A percentile compares a stretch with the other conserved stretches of the same genome.
Evolutionary conservation across 2,888 invertebrate genomes (phyloP).

Genomic region (Tachina grossa): DNA sequence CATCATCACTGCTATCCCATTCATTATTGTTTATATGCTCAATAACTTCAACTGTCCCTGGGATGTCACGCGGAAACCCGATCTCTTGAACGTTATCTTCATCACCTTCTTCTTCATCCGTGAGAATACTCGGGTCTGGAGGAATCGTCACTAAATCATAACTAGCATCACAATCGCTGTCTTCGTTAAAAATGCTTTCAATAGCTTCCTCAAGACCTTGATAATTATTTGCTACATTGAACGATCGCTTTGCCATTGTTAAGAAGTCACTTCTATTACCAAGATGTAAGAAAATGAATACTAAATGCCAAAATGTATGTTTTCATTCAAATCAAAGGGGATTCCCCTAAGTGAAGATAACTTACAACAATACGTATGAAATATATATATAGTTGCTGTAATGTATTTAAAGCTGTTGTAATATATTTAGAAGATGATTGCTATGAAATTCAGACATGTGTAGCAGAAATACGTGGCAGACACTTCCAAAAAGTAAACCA

Average conservation of each 20-base stretch:
- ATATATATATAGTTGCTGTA: background rate
- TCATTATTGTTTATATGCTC: background rate
- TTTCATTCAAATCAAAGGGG: background rate
- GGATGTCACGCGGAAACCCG: background rate
- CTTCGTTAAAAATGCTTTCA: conserved; percentile 5
- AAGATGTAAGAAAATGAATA: background rate
- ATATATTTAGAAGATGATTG: conserved; percentile 11
- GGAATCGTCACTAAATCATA: conserved; percentile 36
- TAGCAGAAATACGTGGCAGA: conserved; percentile 1
- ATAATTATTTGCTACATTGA: background rate
- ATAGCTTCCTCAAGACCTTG: conserved; percentile 5
- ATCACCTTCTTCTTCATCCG: conserved; percentile 44
- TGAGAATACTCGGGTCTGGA: conserved; percentile 25
- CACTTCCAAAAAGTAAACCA: conserved; percentile 2
- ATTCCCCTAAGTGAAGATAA: conserved; percentile 3
- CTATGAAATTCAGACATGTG: background rate
- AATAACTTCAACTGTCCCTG: conserved; percentile 8
- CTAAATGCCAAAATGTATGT: background rate
- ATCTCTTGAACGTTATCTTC: conserved; percentile 29
- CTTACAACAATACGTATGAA: background rate
- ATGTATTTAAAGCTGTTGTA: conserved; percentile 7
- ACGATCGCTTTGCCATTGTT: background rate
- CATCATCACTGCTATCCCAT: background rate
- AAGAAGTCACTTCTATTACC: background rate
- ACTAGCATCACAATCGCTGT: conserved; percentile 7